Evolutionary conservation across 2,888 invertebrate genomes (phyloP), one percentile per base, ranked within the genome.

Genomic region (Chloroclystis v-ata): DNA sequence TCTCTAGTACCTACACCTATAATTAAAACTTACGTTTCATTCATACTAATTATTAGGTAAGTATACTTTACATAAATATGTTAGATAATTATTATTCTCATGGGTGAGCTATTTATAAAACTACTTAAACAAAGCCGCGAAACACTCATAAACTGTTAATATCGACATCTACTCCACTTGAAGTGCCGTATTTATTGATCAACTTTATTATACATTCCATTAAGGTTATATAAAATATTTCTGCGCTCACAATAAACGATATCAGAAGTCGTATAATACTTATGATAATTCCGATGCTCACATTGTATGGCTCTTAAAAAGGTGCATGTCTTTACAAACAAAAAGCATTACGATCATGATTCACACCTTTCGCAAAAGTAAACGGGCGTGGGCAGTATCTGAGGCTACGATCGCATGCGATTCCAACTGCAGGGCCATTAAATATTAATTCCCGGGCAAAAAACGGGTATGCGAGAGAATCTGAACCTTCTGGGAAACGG

Each of bases 401-500:
- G 61, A 66, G 67, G 68, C 65, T 57, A 63, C 63, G 69, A 75
- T 77, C 72, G 71, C 72, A 70, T 75, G 72, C 73, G 72, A 73
- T 72, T 72, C 72, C 67, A 65, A 75, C 73, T 75, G 75, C 63
- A 67, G 57, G 51, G 61, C 71, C 76, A 77, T 77, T 81, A 78
- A 79, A 75, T 79, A 78, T 79, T 78, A 78, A 77, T 79, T 76
- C 69, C 61, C 59, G 60, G 70, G 72, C 74, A 78, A 77, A 81
- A 75, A 71, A 65, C 56, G 65, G 58, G 64, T 69, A 49, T 48
- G 57, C 56, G 67, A 59, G 65, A 64, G 63, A 64, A 69, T 73
- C 69, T 67, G 69, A 71, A 69, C 79, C 82, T 85, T 85, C 85
- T 84, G 78, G 77, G 85, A 85, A 85, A 68, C 66, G 66, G 66